These are phyloP conservation scores for Chrysogorgia sp. DNA, from an alignment of 92 coral and sea anemone genomes.

Conservation along the genomic window DNA sequence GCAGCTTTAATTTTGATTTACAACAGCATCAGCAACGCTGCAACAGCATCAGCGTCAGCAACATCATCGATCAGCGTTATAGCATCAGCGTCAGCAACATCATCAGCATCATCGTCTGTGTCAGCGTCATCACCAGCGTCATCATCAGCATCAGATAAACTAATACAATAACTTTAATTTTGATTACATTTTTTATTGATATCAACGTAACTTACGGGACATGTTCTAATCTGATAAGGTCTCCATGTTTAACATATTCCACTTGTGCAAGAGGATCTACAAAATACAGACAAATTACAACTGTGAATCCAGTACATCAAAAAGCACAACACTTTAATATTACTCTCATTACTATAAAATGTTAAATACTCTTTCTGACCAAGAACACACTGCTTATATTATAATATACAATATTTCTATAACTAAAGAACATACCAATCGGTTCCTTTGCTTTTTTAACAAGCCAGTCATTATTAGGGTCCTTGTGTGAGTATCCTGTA, in stretches of 20 bases:
- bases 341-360: neutral
- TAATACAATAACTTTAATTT: no score
- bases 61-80: no score
- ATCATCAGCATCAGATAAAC: no score
- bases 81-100: no score
- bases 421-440: slow-evolving; percentile 55
- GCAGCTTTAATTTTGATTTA: no score
- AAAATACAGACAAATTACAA: neutral
- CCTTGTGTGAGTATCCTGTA: slow-evolving; percentile 94
- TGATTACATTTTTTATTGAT: neutral
- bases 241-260: slow-evolving; percentile 83
- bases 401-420: neutral
- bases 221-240: slow-evolving; percentile 90
- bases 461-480: slow-evolving; percentile 87
- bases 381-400: neutral
- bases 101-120: no score
- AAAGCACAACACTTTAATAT: neutral
- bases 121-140: no score
- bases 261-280: slow-evolving; percentile 73
- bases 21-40: no score
- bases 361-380: neutral
- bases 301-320: neutral
- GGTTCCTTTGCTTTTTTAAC: slow-evolving; percentile 90
- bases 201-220: slow-evolving; percentile 63
- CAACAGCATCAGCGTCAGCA: no score